A percentile compares a stretch with the other conserved stretches of the same genome.
Evolutionary conservation across 2,888 invertebrate genomes (phyloP).

Genomic region (Macropis europaea): DNA sequence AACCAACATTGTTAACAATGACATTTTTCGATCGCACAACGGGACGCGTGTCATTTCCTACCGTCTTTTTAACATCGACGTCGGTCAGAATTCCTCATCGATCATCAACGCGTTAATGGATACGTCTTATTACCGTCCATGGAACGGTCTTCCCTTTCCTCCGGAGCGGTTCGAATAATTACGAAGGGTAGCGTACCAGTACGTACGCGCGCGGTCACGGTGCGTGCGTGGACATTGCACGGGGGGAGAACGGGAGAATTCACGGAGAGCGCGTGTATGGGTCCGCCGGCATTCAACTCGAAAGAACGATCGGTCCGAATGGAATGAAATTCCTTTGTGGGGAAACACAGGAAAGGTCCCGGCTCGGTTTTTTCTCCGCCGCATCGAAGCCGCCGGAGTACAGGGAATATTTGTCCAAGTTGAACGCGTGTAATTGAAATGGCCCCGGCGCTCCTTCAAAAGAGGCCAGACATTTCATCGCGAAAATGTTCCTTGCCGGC

Average conservation of each 20-base stretch:
- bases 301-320: slow-evolving; percentile 50
- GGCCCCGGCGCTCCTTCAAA: slow-evolving; percentile 34
- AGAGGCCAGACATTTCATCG: slow-evolving; percentile 45
- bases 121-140: no score
- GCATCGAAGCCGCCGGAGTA: not conserved
- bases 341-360: slow-evolving; percentile 47
- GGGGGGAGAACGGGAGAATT: slow-evolving; percentile 29
- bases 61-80: no score
- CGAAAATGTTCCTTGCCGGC: slow-evolving; percentile 24
- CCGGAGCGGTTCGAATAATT: no score
- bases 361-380: slow-evolving; percentile 11
- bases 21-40: no score
- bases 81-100: no score
- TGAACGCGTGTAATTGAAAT: slow-evolving; percentile 59
- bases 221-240: slow-evolving; percentile 25
- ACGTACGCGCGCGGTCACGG: not conserved
- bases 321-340: slow-evolving; percentile 61
- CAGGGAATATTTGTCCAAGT: slow-evolving; percentile 51
- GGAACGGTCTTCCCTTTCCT: no score
- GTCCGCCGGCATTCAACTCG: slow-evolving; percentile 35
- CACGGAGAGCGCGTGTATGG: slow-evolving; percentile 31
- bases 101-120: no score
- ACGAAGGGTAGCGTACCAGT: not conserved
- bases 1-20: no score
- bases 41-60: no score